Percentiles rank a stretch among this genome's conserved stretches.
phyloP scores from a whole-genome alignment of 2,888 invertebrate species.

The Gerris lacustris region DNA sequence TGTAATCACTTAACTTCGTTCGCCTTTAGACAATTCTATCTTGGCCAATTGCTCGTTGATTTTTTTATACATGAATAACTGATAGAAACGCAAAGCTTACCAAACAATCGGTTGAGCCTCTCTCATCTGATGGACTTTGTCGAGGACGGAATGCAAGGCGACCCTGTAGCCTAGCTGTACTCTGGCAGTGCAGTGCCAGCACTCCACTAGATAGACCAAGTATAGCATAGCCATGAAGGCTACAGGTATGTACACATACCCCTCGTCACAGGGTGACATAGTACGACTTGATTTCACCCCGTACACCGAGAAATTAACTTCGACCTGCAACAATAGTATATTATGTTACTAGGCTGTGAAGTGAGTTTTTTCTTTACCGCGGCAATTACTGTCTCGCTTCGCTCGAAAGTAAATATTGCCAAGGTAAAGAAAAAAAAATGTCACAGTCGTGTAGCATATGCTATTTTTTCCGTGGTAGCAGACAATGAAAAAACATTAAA shows the following conservation, averaged over 20 bases:
- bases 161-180: constrained; percentile 52
- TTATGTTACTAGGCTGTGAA: too few relatives aligned
- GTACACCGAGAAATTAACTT: constrained; percentile 51
- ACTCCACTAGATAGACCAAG: constrained; percentile 68
- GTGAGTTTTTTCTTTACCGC: too few relatives aligned
- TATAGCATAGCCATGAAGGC: constrained; percentile 67
- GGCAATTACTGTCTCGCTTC: too few relatives aligned
- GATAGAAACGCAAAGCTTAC: constrained; percentile 36
- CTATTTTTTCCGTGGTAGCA: too few relatives aligned
- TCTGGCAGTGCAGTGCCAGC: constrained; percentile 66
- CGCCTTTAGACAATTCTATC: too few relatives aligned
- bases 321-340: constrained; percentile 36
- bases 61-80: too few relatives aligned
- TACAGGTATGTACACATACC: constrained; percentile 69
- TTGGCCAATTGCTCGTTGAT: too few relatives aligned
- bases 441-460: not conserved
- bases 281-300: constrained; percentile 50
- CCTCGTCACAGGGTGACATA: constrained; percentile 66
- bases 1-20: too few relatives aligned
- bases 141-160: constrained; percentile 52
- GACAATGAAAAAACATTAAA: too few relatives aligned
- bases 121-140: constrained; percentile 52
- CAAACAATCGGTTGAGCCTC: constrained; percentile 64
- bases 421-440: too few relatives aligned
- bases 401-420: too few relatives aligned